Base-by-base conservation (phyloP, 1,140 invertebrate species). In the Drosophila orosa region DNA sequence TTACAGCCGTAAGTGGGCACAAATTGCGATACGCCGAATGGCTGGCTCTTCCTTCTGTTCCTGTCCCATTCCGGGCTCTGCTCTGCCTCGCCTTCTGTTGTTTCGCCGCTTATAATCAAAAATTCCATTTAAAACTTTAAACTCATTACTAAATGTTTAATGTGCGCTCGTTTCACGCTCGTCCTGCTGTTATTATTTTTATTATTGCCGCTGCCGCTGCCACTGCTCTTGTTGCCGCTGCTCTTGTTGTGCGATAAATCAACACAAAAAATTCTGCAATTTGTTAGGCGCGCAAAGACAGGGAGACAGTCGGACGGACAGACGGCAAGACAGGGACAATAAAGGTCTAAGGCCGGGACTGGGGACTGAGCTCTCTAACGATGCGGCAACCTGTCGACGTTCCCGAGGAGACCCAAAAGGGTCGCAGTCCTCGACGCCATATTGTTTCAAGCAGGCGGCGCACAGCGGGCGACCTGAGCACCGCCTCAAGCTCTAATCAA, bases 71-170 rank as follows among this genome's bases (percentile, higher is more conserved):
- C 54, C 22, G 15, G 17, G 29, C n/a, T 9, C n/a, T n/a, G 37
- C 37, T 17, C 9, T 15, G 17, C 25, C 17, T 33, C 9, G 42
- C 22, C 40, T 27, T 60, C 40, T 47, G 55, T 40, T 55, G 19
- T 33, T 27, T 22, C n/a, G 19, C n/a, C 13, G 47, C 63, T 66
- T 63, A 55, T 83, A 83, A 87, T 87, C 84, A 87, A 87, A 87
- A 80, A 87, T 87, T 87, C 83, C 72, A 87, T 87, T 87, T 89
- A 74, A 83, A 89, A 87, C 84, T 87, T 89, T 87, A 87, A 87
- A 87, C 83, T 87, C 83, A 87, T 87, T 87, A 89, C 84, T 77
- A 79, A 87, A 87, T 87, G 84, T 87, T 87, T 87, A 89, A 89
- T 87, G 84, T 69, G 69, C 67, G 75, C 84, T 83, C 83, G 62